These are phyloP conservation scores for Manduca sexta DNA, from an alignment of 1,140 invertebrate genomes.

Conservation along the genomic window DNA sequence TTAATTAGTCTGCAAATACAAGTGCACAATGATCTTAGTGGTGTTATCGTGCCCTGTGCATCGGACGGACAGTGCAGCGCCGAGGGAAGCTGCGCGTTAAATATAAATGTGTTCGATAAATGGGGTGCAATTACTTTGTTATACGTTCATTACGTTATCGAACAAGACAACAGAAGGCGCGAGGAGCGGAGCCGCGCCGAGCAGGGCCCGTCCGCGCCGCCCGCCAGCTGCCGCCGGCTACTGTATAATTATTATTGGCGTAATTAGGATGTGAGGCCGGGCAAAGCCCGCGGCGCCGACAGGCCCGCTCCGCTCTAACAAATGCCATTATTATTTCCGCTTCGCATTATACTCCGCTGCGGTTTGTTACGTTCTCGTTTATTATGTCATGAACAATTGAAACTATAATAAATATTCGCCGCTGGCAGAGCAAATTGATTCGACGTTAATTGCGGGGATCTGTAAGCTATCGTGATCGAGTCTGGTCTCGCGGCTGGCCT, in stretches of 20 bases:
- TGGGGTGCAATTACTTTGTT: not conserved
- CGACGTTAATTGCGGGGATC: slow-evolving; percentile 49
- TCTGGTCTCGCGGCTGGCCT: slow-evolving; percentile 22
- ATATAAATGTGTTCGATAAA: not conserved
- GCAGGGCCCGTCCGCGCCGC: too few relatives aligned
- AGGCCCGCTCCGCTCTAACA: slow-evolving; percentile 43
- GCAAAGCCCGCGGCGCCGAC: slow-evolving; percentile 56
- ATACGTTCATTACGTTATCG: slow-evolving; percentile 22
- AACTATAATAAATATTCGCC: slow-evolving; percentile 57
- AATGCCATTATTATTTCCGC: slow-evolving; percentile 69
- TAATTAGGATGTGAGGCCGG: slow-evolving; percentile 67
- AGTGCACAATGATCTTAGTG: too few relatives aligned
- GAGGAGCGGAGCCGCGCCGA: slow-evolving; percentile 23
- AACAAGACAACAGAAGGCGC: slow-evolving; percentile 38
- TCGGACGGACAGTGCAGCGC: too few relatives aligned
- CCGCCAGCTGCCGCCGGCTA: slow-evolving; percentile 42
- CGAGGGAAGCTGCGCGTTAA: too few relatives aligned
- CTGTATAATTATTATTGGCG: slow-evolving; percentile 68
- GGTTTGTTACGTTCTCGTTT: slow-evolving; percentile 59
- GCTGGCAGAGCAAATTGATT: slow-evolving; percentile 54
- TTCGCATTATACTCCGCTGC: slow-evolving; percentile 52
- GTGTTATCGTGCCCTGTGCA: too few relatives aligned
- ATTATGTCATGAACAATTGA: slow-evolving; percentile 63
- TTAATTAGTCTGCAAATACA: too few relatives aligned
- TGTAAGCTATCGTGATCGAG: slow-evolving; percentile 31